These are phyloP conservation scores for Cloeon dipterum DNA, from an alignment of 2,888 invertebrate species.

Conservation along the genomic window DNA sequence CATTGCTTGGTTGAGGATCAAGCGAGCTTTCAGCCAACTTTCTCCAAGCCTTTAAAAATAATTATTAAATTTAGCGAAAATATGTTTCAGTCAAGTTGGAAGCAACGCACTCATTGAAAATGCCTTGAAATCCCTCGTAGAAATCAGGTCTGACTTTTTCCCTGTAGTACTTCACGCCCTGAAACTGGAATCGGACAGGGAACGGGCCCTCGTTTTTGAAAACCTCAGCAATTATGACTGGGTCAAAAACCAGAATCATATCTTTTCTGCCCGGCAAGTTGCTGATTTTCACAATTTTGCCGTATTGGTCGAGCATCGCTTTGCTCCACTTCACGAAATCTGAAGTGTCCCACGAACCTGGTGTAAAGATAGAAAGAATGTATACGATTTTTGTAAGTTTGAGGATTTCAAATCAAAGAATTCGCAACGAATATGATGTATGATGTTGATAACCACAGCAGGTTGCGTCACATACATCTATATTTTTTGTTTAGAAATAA, in stretches of 20 bases:
- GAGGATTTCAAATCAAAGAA: no score
- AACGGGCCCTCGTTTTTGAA: slow-evolving; percentile 18
- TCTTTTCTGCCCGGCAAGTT: slow-evolving; percentile 3
- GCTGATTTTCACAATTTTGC: slow-evolving; percentile 3
- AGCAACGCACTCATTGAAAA: slow-evolving; percentile 14
- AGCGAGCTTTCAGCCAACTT: slow-evolving; percentile 39
- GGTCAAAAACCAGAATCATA: slow-evolving; percentile 5
- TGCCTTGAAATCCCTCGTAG: slow-evolving; percentile 14
- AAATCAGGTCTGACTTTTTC: slow-evolving; percentile 12
- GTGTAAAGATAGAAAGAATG: no score
- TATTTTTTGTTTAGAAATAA: no score
- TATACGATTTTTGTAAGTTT: no score
- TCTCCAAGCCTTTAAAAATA: slow-evolving; percentile 26
- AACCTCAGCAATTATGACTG: slow-evolving; percentile 8
- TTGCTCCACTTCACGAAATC: neutral
- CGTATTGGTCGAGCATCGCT: slow-evolving; percentile 4
- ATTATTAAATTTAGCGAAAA: neutral
- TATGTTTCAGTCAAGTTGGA: slow-evolving; percentile 3
- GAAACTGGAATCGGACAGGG: slow-evolving; percentile 19
- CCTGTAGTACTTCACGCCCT: slow-evolving; percentile 19
- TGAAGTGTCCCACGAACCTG: neutral
- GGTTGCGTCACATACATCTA: no score
- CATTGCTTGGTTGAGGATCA: slow-evolving; percentile 39
- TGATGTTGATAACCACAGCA: no score
- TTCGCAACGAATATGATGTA: no score